These are phyloP conservation scores for Gymnosoma rotundatum DNA, from an alignment of 2,888 invertebrate species.

Conservation along the genomic window DNA sequence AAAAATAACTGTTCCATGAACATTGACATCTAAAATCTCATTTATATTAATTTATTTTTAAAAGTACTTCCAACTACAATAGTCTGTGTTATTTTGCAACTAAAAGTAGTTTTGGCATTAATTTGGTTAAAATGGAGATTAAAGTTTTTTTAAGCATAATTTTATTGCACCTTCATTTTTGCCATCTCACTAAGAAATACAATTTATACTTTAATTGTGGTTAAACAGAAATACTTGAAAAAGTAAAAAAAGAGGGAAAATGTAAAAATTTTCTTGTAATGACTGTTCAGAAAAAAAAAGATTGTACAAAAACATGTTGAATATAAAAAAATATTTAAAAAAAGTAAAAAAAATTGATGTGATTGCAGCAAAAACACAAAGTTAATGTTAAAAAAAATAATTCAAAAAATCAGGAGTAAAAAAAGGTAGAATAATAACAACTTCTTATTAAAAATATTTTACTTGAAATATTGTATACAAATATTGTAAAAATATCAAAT, in stretches of 20 bases:
- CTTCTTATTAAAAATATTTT: conserved; percentile 15
- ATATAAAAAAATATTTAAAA: conserved; percentile 44
- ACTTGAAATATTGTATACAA: conserved; percentile 42
- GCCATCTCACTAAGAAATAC: conserved; percentile 24
- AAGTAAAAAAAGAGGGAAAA: neutral
- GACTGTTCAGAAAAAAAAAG: neutral
- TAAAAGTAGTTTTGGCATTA: conserved; percentile 16
- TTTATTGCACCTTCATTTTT: conserved; percentile 11
- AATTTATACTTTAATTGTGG: conserved; percentile 45
- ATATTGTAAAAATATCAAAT: conserved; percentile 27
- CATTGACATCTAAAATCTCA: conserved; percentile 28
- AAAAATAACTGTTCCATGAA: neutral
- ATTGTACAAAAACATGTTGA: conserved; percentile 32
- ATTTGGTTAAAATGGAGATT: conserved; percentile 28
- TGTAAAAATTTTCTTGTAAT: neutral
- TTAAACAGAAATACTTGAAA: neutral
- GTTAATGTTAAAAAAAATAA: neutral
- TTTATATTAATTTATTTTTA: conserved; percentile 31
- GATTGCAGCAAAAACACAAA: conserved; percentile 37
- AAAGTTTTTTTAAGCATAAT: neutral
- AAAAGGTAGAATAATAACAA: conserved; percentile 4
- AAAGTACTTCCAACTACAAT: conserved; percentile 5
- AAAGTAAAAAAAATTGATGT: conserved; percentile 15
- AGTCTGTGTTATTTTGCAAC: neutral
- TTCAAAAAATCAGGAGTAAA: neutral